Base-by-base conservation (phyloP, 2,888 invertebrate genomes). In the Diadegma fenestrale region DNA sequence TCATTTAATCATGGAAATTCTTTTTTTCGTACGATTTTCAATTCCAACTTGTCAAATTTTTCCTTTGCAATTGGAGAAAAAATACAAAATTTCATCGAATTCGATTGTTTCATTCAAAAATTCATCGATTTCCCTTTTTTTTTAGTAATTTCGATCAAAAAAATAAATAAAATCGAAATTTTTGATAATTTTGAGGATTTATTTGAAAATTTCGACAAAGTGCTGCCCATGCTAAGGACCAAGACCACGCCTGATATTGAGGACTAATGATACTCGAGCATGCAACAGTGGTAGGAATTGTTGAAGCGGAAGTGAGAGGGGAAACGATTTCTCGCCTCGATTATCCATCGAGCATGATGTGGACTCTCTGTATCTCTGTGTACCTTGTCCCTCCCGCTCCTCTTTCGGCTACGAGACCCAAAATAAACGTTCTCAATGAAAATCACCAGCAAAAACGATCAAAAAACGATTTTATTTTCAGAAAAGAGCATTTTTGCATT, bases 281-380 rank as follows among this genome's bases (percentile, higher is more conserved):
- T 45, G 63, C 17, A 64, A 66, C 54, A 19, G 43, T 30, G 54
- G 63, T 51, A 73, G 61, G 77, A 87, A 86, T 84, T 83, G 83
- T 61, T 88, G 76, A 48, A 80, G 71, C 88, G 87, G 85, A 85
- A 88, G 87, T 82, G 81, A 84, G 86, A 87, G 88, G 86, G 84
- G 76, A 80, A 72, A 80, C 80, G 84, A 76, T 80, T 77, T 84
- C 76, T 76, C 76, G 76, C 61, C 71, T 19, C 76, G 84, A 83
- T 80, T 76, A 84, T 72, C 66, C 30, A 69, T 64, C 43, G 64
- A 66, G 64, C 51, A 26, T 61, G 64, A 43, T 41, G 43, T 33
- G 41, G 51, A 71, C 66, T n/a, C 61, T 71, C 10, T 41, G 48
- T 37, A n/a, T 19, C 30, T 30, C 30, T 30, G 33, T 61, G 7